Evolutionary conservation across 92 coral and sea anemone genomes (phyloP), one percentile per base, ranked within the genome.

Genomic region (Palythoa grandiflora): DNA sequence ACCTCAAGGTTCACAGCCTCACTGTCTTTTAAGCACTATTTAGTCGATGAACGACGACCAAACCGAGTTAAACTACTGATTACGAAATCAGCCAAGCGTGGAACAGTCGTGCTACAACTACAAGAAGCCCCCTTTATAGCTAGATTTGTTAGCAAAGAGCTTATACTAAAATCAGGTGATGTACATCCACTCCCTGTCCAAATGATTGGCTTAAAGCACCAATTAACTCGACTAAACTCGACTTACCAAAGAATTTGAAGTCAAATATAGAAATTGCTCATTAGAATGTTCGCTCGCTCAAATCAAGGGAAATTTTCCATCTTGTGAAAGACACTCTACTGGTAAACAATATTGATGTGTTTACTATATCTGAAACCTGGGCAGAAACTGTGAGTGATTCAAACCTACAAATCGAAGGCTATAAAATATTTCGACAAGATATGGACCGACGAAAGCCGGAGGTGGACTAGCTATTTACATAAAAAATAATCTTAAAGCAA

Each of bases 201-300:
- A 72, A 37, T 72, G 20, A 70, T 21, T 9, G 47, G 75, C 75
- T 48, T 71, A 71, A 71, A 71, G 50, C 75, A 71, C 68, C 87
- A 66, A 38, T 6, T 50, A 65, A 87, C 78, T 80, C 87, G 52
- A 80, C 92, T 35, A 84, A 84, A 73, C 83, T 84, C 38, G 83
- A 84, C 59, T 74, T 79, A 83, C 89, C 92, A 73, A 89, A 54
- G 73, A 86, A 59, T 37, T 68, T 74, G 73, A 80, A 78, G 92
- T 47, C 89, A 38, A 84, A 84, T 38, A 78, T 84, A 11, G 75
- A 84, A 70, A 63, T 89, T 63, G 92, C 88, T 57, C 92, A 89
- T 71, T 35, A 83, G 85, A 89, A 89, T 35, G 89, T 89, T 68
- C 92, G 88, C 74, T 89, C 89, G 71, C 71, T 65, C 9, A 53